Base-by-base conservation (phyloP, 2,113 vertebrate genomes). In the Thinocorus orbignyianus region DNA sequence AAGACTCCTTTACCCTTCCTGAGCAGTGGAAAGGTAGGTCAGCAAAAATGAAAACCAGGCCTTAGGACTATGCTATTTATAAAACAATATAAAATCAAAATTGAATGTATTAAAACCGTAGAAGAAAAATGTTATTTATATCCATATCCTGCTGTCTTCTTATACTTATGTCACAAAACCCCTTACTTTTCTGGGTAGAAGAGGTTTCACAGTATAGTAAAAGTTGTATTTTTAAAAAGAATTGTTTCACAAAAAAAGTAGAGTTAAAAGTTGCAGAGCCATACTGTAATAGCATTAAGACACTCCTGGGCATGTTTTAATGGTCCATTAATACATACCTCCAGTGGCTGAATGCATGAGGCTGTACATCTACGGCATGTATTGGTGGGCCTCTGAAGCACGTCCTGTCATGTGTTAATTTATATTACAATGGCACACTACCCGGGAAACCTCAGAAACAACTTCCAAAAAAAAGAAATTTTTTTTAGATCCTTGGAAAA, bases 231-330 rank as follows among this genome's bases (percentile, higher is more conserved):
- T 96, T 94, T 82, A 7, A 62, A 90, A 96, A 74, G 2, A 86
- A 84, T 26, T 82, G n/a, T 72, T 81, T 92, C 58, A 61, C 66
- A 80, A 19, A 77, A 77, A 95, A 85, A 86, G 66, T 86, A 91
- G 91, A 97, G 97, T 91, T 93, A 88, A 92, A 96, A 84, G 93
- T 76, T 96, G 84, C 83, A 94, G 46, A 96, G 60, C 55, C 51
- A 33, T 91, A 90, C 30, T 86, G 48, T 80, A 85, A 77, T 25
- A 91, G 66, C 66, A 85, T 93, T 96, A 96, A 97, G 84, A 94
- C 85, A 97, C 96, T 97, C 93, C 94, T 81, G 91, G 94, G 94
- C 52, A 69, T 86, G 73, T 98, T 98, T 97, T 96, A 96, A 95
- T 95, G 88, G 92, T 92, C 92, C 85, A 94, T 97, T 97, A 96